Evolutionary conservation across 2,888 invertebrate species (phyloP).

Genomic region (Esperia sulphurella): DNA sequence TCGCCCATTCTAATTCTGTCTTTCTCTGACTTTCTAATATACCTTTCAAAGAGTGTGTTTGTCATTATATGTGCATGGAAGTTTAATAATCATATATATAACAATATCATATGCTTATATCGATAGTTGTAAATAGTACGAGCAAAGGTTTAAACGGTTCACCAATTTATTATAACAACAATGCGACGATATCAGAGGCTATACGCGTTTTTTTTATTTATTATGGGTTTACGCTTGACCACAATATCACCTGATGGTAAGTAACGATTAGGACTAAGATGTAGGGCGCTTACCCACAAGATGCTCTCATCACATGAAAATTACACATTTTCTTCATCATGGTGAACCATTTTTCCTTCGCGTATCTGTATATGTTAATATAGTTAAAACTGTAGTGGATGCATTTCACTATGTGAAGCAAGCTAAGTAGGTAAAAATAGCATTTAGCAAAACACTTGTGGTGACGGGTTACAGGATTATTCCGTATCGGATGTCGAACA

Average conservation of each 20-base stretch:
- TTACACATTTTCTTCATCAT: neutral
- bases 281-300: too few species aligned
- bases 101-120: slow-evolving; percentile 32
- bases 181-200: too few species aligned
- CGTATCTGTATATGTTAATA: slow-evolving; percentile 39
- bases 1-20: slow-evolving; percentile 21
- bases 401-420: slow-evolving; percentile 36
- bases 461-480: too few species aligned
- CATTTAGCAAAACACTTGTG: too few species aligned
- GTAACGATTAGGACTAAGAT: too few species aligned
- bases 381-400: slow-evolving; percentile 48
- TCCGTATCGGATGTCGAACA: too few species aligned
- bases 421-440: slow-evolving; percentile 20
- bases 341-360: slow-evolving; percentile 23
- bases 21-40: slow-evolving; percentile 31
- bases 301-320: too few species aligned
- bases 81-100: slow-evolving; percentile 53
- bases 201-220: neutral
- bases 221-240: too few species aligned
- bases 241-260: too few species aligned
- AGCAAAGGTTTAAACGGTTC: slow-evolving; percentile 27
- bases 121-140: slow-evolving; percentile 48
- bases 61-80: slow-evolving; percentile 79
- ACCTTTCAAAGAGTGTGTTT: slow-evolving; percentile 72
- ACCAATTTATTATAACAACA: neutral